A percentile compares a stretch with the other conserved stretches of the same genome.
phyloP scores from a whole-genome alignment of 2,113 vertebrate genomes.

The Falcunculus frontatus region DNA sequence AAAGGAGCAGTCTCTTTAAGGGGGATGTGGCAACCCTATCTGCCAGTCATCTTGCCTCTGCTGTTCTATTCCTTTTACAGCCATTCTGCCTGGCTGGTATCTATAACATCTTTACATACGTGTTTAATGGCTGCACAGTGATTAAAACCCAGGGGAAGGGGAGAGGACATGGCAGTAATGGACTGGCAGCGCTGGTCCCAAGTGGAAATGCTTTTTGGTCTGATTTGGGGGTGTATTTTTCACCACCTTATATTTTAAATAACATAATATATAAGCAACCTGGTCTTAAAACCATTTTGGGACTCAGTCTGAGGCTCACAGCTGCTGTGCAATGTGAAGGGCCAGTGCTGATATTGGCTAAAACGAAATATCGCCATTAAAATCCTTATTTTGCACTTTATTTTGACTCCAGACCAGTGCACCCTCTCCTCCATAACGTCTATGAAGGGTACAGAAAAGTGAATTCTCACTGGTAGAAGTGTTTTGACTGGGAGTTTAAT shows the following conservation, averaged over 20 bases:
- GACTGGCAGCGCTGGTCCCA: neutral
- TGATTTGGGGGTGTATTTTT: neutral
- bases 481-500: conserved; percentile 41
- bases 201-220: neutral
- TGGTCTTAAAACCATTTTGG: neutral
- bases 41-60: conserved; percentile 65
- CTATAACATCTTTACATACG: neutral
- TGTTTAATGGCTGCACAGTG: neutral
- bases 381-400: neutral
- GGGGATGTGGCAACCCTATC: conserved; percentile 65
- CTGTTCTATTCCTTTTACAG: conserved; percentile 68
- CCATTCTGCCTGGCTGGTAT: conserved; percentile 53
- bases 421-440: fast-evolving
- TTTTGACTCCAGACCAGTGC: neutral
- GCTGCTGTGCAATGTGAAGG: neutral
- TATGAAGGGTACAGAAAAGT: neutral
- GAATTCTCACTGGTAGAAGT: neutral
- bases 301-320: neutral
- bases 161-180: neutral
- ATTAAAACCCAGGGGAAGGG: neutral
- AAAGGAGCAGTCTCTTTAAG: conserved; percentile 70
- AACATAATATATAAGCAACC: neutral
- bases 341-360: neutral
- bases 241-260: neutral
- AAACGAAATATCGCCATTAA: neutral